Base-by-base conservation (phyloP, 2,888 invertebrate species). In the Euplagia quadripunctaria region DNA sequence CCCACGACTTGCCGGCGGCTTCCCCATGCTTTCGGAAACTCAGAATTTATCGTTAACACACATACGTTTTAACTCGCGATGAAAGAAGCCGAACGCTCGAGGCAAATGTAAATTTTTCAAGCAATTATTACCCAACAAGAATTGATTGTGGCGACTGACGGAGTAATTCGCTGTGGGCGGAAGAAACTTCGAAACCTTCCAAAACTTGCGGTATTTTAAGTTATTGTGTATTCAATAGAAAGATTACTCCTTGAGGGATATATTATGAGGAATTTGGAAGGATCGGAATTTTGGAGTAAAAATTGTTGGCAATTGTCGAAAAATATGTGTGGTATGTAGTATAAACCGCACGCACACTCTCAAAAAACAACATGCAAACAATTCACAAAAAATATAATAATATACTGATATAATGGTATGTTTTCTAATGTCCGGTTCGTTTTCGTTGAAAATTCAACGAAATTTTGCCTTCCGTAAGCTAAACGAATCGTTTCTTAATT, bases 11-110 rank as follows among this genome's bases (percentile, higher is more conserved):
- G 88, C 91, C 90, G 80, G 76, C 74, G 89, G 90, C 87, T 75
- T 85, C 86, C 86, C 84, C 75, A 85, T 86, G 85, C 85, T 87
- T 88, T 87, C 82, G 86, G 87, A 85, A 86, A 87, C 79, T 74
- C 80, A 82, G 87, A 86, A 91, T 91, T 90, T 89, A 90, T 89
- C 82, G 86, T 84, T 87, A 83, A 85, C 88, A 84, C 76, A 80
- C 77, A 79, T 76, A 79, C 83, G 78, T 85, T 82, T 84, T 77
- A 83, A 76, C 70, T 76, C 72, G 74, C 83, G 88, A 89, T 87
- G 86, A 88, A 88, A 88, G 86, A 76, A 76, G 85, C 85, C 85
- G 88, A 80, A 75, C 83, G 79, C 86, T 80, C 78, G 85, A 82
- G 83, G 83, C 81, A 66, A 80, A 85, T 84, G 85, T 83, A 83